These are phyloP conservation scores for Hypsopygia costalis DNA, from an alignment of 2,888 invertebrate species.

Conservation along the genomic window DNA sequence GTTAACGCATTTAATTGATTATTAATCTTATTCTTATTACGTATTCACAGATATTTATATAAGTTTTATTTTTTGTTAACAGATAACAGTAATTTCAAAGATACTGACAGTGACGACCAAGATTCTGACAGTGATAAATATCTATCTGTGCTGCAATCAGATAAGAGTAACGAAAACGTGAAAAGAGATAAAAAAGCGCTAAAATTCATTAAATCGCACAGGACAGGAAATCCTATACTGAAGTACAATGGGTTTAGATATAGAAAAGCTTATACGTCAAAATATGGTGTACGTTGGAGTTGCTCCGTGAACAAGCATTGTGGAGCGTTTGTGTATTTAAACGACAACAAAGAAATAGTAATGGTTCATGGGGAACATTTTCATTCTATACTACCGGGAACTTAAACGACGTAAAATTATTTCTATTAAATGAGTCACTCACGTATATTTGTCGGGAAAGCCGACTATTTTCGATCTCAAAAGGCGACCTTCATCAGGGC, in stretches of 20 bases:
- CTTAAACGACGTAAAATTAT: too few species aligned
- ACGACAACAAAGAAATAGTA: constrained; percentile 50
- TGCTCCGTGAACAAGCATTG: constrained; percentile 52
- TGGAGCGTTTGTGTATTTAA: constrained; percentile 47
- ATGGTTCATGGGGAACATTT: constrained; percentile 41
- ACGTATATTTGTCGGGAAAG: too few species aligned
- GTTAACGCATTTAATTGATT: too few species aligned
- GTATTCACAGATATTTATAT: too few species aligned
- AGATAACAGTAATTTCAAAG: not conserved
- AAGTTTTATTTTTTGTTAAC: not conserved
- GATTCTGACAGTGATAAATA: constrained; percentile 9
- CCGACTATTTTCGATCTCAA: too few species aligned
- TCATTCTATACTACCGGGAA: too few species aligned
- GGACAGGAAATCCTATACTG: constrained; percentile 48
- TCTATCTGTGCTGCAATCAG: not conserved
- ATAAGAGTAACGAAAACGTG: constrained; percentile 11
- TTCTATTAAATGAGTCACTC: too few species aligned
- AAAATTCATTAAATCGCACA: constrained; percentile 43
- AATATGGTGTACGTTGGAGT: constrained; percentile 49
- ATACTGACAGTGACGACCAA: too few species aligned
- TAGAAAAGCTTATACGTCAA: constrained; percentile 45
- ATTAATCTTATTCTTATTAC: too few species aligned
- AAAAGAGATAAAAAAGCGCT: constrained; percentile 31
- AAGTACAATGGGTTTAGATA: constrained; percentile 53
- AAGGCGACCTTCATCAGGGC: too few species aligned